phyloP scores from a whole-genome alignment of 1,140 invertebrate genomes.

The Danaus melanippus region DNA sequence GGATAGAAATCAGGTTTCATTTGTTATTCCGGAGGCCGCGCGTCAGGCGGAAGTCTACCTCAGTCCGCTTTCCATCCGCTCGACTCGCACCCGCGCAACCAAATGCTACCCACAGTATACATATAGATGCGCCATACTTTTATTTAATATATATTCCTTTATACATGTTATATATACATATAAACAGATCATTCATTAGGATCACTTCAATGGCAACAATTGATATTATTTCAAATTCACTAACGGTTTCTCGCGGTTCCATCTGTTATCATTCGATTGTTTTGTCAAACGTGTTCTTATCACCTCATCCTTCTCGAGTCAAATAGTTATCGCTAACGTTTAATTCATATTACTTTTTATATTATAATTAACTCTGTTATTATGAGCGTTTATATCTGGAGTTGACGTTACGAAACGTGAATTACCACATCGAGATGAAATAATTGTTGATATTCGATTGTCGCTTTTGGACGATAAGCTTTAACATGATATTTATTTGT shows the following conservation, averaged over 20 bases:
- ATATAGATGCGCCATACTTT: background rate
- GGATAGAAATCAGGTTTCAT: slow-evolving; percentile 69
- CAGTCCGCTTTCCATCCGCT: slow-evolving; percentile 63
- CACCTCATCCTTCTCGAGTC: slow-evolving; percentile 37
- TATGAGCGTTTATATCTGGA: slow-evolving; percentile 14
- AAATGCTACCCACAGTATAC: slow-evolving; percentile 8
- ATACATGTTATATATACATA: too few species aligned
- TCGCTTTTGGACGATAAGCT: background rate
- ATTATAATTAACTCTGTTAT: slow-evolving; percentile 17
- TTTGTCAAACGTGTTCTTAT: slow-evolving; percentile 36
- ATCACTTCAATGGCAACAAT: too few species aligned
- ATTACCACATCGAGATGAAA: background rate
- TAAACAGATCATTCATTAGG: too few species aligned
- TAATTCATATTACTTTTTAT: slow-evolving; percentile 21
- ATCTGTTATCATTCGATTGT: slow-evolving; percentile 27
- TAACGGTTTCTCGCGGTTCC: slow-evolving; percentile 13
- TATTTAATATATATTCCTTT: too few species aligned
- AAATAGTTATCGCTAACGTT: slow-evolving; percentile 21
- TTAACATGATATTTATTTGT: background rate
- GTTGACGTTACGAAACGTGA: slow-evolving; percentile 36
- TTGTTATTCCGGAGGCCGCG: slow-evolving; percentile 66
- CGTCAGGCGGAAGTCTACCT: slow-evolving; percentile 45
- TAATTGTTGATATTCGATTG: too few species aligned
- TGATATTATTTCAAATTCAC: too few species aligned
- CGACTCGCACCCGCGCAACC: slow-evolving; percentile 27